Percentiles rank a stretch among this genome's conserved stretches.
phyloP scores from a whole-genome alignment of 2,888 invertebrate species.

The Ectemnius lituratus region DNA sequence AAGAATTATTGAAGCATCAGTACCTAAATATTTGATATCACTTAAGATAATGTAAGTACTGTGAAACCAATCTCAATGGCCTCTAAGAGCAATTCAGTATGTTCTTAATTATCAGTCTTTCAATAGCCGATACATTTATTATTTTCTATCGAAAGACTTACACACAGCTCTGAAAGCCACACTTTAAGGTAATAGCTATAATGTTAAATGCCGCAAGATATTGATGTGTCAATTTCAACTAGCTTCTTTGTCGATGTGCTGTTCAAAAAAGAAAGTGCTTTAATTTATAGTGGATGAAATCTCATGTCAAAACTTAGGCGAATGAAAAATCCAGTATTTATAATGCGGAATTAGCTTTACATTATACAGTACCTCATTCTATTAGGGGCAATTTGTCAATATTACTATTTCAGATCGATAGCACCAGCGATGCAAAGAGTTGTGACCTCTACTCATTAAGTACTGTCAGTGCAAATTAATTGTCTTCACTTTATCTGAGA shows the following conservation, averaged over 20 bases:
- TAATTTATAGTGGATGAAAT: conserved; percentile 39
- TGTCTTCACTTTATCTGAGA: conserved; percentile 27
- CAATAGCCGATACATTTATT: conserved; percentile 10
- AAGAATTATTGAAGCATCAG: conserved; percentile 15
- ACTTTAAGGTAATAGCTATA: conserved; percentile 12
- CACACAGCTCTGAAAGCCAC: conserved; percentile 32
- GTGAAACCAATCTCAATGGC: not conserved
- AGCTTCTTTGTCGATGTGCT: too few relatives aligned
- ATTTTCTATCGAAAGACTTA: conserved; percentile 21
- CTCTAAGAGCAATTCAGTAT: not conserved
- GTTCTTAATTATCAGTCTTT: not conserved
- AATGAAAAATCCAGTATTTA: conserved; percentile 27
- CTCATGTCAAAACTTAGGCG: conserved; percentile 43
- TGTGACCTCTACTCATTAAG: conserved; percentile 36
- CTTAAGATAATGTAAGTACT: too few relatives aligned
- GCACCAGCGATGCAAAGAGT: conserved; percentile 24
- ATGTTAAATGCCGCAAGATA: conserved; percentile 24
- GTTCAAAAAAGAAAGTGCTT: conserved; percentile 24
- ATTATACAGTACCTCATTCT: conserved; percentile 38
- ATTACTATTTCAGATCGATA: conserved; percentile 39
- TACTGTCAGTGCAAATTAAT: conserved; percentile 38
- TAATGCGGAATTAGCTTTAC: conserved; percentile 34
- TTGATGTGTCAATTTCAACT: conserved; percentile 30
- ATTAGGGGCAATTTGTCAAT: conserved; percentile 31
- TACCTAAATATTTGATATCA: conserved; percentile 11